Percentiles rank a stretch among this genome's conserved stretches.
phyloP scores from a whole-genome alignment of 2,113 vertebrate species.

The Chionodraco myersi region DNA sequence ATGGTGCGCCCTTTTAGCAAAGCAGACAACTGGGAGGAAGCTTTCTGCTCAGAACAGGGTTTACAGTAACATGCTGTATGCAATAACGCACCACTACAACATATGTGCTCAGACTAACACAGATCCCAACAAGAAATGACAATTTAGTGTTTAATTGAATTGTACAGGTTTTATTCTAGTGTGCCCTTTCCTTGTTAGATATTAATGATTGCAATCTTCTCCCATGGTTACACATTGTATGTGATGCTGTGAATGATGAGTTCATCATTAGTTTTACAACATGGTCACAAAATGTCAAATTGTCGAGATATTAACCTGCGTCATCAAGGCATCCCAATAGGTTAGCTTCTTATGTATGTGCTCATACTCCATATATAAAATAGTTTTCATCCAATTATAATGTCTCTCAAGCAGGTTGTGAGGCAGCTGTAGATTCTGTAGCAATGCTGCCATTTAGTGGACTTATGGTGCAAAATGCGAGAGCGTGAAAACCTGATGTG shows the following conservation, averaged over 20 bases:
- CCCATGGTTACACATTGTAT: too few relatives aligned
- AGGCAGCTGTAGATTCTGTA: neutral
- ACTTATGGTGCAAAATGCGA: too few relatives aligned
- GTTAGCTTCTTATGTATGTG: neutral
- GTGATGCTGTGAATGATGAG: neutral
- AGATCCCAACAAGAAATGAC: neutral
- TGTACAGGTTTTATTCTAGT: neutral
- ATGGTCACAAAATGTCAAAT: neutral
- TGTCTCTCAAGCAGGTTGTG: neutral
- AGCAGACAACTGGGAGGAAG: neutral
- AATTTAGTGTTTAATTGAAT: neutral
- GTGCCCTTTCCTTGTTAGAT: neutral
- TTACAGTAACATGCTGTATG: neutral
- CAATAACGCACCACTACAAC: neutral
- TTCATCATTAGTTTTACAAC: neutral
- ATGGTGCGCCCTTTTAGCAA: constrained; percentile 3
- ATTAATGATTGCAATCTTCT: too few relatives aligned
- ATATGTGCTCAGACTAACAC: neutral
- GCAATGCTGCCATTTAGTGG: constrained; percentile 55
- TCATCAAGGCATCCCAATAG: neutral
- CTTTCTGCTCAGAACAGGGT: too few relatives aligned
- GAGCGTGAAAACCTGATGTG: too few relatives aligned
- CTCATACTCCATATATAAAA: neutral
- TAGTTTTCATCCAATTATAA: neutral
- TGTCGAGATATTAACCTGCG: neutral